Evolutionary conservation across 2,888 invertebrate species (phyloP), one percentile per base, ranked within the genome.

Genomic region (Hydroisotoma schaefferi): DNA sequence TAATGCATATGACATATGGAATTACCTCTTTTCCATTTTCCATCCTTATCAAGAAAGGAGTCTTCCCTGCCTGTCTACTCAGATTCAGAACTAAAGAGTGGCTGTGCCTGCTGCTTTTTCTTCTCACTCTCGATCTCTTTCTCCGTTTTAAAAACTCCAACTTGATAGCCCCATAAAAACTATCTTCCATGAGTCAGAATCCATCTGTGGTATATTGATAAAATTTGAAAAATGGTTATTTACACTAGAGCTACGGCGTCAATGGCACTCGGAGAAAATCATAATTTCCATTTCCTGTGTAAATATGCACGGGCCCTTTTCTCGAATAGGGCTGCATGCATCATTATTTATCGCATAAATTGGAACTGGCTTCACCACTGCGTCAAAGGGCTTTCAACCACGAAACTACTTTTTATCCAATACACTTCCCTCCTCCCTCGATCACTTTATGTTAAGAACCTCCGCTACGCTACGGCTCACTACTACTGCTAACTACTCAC

Each of bases 151-250:
- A 65, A 69, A 69, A 69, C 59, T 65, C 56, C 55, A 61, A 67
- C 67, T 71, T 68, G 65, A 68, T 72, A 69, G 69, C 61, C 57
- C 64, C 64, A 69, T 71, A 73, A 71, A 73, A 73, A 61, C 70
- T 71, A 70, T 73, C 70, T 69, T 65, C 63, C 56, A 57, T 59
- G 70, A 68, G 61, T 67, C 67, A 68, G 70, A 72, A 73, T 74
- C 70, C 73, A 73, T 73, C 73, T 74, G 74, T 71, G 69, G 70
- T 69, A 71, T 73, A 74, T 74, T 74, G 74, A 74, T 74, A 74
- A 74, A 72, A 73, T 74, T 73, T 72, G 73, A 74, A 72, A 74
- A 74, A 73, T 73, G 71, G 73, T 68, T 74, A 73, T 73, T 71
- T 71, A 68, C 71, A 70, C 63, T 70, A 65, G 62, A 63, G 65